Evolutionary conservation across 1,140 invertebrate species (phyloP), one percentile per base, ranked within the genome.

Genomic region (Penaeus japonicus): DNA sequence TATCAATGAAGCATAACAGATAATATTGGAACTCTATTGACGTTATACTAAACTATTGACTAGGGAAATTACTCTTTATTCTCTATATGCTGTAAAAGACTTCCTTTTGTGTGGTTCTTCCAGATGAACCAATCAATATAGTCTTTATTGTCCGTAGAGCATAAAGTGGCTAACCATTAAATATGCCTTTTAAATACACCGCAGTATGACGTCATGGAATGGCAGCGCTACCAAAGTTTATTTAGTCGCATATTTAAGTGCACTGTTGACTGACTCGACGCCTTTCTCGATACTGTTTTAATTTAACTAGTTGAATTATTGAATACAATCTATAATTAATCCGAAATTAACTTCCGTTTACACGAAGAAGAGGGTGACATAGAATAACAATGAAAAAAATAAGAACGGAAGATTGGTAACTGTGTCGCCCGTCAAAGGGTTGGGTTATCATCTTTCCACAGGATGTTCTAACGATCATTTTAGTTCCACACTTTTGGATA

Each of bases 11-110:
- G 59, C n/a, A 62, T 17, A 84, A 75, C 30, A 2, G n/a, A 86
- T 47, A 86, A 27, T 86, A 62, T 79, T 86, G 85, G 85, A 86
- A 86, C 85, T 24, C 18, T 78, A 86, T 86, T 86, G 85, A 86
- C 77, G 85, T 86, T 80, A 59, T 86, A 86, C n/a, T 53, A n/a
- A 55, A 62, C 39, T 79, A 62, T 83, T 65, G 81, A 75, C 39
- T 30, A 47, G 65, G 83, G 32, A 54, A 27, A 54, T n/a, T 18
- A 39, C 24, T 47, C 39, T 54, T 70, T 70, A 75, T 35, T 32
- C 53, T 84, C 75, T 54, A 53, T 27, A 75, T 75, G 39, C 55
- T n/a, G n/a, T 32, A 27, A 24, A 84, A n/a, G 30, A 70, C 18
- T 70, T 30, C 32, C 1, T 35, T 27, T 59, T 27, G 24, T 32